A percentile compares a stretch with the other conserved stretches of the same genome.
These are phyloP conservation scores for Rhinichthys klamathensis DNA, from an alignment of 2,113 vertebrate genomes.

Conservation along the genomic window DNA sequence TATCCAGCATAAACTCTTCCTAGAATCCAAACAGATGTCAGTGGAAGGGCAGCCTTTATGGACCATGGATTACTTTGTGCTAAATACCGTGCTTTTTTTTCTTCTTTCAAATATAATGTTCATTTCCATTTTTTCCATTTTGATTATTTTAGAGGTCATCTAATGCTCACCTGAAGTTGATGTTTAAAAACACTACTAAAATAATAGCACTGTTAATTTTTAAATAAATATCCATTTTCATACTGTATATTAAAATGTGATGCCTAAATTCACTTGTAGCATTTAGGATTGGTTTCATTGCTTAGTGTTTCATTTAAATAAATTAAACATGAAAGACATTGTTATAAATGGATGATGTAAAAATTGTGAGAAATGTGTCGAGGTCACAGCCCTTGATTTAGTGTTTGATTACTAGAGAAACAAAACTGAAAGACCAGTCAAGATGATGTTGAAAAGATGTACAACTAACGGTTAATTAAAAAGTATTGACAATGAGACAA, in stretches of 20 bases:
- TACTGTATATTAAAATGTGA: too few relatives aligned
- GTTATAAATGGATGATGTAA: not conserved
- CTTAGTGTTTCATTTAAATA: not conserved
- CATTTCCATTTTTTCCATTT: not conserved
- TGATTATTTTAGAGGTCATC: not conserved
- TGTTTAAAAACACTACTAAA: not conserved
- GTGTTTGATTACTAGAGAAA: conserved; percentile 17
- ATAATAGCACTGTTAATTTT: too few relatives aligned
- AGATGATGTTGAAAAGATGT: conserved; percentile 21
- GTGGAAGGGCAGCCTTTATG: not conserved
- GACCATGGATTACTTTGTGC: not conserved
- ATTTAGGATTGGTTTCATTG: too few relatives aligned
- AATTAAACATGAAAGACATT: not conserved
- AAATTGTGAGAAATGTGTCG: not conserved
- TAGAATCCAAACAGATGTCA: conserved; percentile 27
- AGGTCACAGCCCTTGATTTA: not conserved
- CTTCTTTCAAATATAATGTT: not conserved
- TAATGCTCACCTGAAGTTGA: not conserved
- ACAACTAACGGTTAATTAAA: not conserved
- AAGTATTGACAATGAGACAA: conserved; percentile 2
- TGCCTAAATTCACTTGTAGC: too few relatives aligned
- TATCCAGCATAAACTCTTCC: conserved; percentile 32
- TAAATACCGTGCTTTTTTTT: not conserved
- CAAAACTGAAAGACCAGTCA: not conserved
- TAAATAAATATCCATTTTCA: too few relatives aligned